phyloP scores from a whole-genome alignment of 1,140 invertebrate genomes.

The Paramacrobiotus metropolitanus region DNA sequence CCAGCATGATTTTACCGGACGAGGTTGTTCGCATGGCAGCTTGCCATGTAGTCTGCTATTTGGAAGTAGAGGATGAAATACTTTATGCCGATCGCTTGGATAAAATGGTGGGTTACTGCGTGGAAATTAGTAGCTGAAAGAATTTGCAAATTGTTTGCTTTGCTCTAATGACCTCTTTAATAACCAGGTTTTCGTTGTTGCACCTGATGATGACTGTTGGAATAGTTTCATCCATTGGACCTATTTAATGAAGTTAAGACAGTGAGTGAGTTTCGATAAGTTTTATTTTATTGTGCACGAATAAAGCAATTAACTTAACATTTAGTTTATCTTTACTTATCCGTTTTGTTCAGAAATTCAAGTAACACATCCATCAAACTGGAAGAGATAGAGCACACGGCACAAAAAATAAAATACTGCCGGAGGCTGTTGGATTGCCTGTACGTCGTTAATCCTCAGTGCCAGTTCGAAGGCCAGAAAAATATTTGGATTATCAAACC shows the following conservation, averaged over 20 bases:
- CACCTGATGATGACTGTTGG: not conserved
- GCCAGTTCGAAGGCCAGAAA: not conserved
- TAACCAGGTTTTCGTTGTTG: not conserved
- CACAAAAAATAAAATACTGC: not conserved
- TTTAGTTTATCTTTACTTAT: too few relatives aligned
- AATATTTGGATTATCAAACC: slow-evolving; percentile 2
- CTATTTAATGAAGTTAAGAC: not conserved
- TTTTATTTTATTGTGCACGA: too few relatives aligned
- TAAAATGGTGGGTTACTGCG: not conserved
- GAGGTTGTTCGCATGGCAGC: not conserved
- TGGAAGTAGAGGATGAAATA: not conserved
- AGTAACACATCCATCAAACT: too few relatives aligned
- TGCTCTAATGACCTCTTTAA: too few relatives aligned
- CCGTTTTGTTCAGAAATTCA: too few relatives aligned
- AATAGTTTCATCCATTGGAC: not conserved
- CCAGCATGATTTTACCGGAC: not conserved
- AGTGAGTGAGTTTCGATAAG: too few relatives aligned
- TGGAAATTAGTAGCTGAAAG: too few relatives aligned
- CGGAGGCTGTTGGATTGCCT: not conserved
- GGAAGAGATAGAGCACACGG: not conserved
- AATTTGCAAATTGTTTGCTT: too few relatives aligned
- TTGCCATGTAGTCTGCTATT: not conserved
- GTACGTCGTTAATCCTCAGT: not conserved
- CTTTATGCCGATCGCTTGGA: not conserved
- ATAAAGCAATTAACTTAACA: too few relatives aligned